A percentile compares a stretch with the other conserved stretches of the same genome.
Evolutionary conservation across 2,113 vertebrate genomes (phyloP).

Genomic region (Scophthalmus maximus): DNA sequence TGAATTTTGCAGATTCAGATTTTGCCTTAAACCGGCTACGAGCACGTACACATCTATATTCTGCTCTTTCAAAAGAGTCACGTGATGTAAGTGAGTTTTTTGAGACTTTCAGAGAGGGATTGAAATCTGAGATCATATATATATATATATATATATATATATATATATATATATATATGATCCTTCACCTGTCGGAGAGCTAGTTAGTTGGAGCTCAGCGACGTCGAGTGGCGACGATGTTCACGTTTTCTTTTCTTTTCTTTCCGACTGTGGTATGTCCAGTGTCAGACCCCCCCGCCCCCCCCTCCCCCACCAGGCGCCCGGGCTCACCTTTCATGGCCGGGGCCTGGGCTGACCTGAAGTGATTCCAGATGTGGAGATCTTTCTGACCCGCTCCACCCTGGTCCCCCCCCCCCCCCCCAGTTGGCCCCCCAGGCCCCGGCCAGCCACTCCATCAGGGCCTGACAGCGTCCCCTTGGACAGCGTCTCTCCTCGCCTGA

Average conservation of each 20-base stretch:
- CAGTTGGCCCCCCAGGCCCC: constrained; percentile 62
- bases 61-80: too few species aligned
- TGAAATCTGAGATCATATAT: too few species aligned
- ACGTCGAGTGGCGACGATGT: too few species aligned
- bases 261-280: constrained; percentile 74
- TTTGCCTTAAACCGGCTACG: too few species aligned
- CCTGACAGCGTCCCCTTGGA: constrained; percentile 83
- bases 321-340: constrained; percentile 83
- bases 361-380: constrained; percentile 87
- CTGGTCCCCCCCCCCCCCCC: not conserved
- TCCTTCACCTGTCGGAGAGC: too few species aligned
- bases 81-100: too few species aligned
- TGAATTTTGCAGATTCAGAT: not conserved
- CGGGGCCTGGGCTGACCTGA: constrained; percentile 77
- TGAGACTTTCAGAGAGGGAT: too few species aligned
- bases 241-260: constrained; percentile 42
- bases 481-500: constrained; percentile 75
- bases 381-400: constrained; percentile 57
- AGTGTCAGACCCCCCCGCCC: constrained; percentile 60
- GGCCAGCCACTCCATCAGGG: constrained; percentile 82
- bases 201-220: too few species aligned
- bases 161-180: too few species aligned
- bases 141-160: too few species aligned
- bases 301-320: constrained; percentile 63
- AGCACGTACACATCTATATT: too few species aligned